Base-by-base conservation (phyloP, 2,113 vertebrate genomes). In the Equus quagga region DNA sequence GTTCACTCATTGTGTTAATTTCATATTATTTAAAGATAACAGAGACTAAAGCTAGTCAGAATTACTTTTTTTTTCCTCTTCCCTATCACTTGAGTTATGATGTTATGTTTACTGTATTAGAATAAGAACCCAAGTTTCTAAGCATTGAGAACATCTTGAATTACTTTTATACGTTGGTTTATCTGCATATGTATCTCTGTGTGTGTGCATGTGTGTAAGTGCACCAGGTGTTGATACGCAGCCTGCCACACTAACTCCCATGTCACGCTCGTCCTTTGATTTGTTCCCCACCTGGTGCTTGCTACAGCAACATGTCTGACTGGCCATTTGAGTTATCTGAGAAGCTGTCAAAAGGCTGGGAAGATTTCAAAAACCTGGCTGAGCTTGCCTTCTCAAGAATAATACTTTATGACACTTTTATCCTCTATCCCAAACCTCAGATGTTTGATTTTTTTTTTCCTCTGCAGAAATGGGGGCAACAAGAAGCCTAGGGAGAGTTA, bases 291-390 rank as follows among this genome's bases (percentile, higher is more conserved):
- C 99, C 98, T 99, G 98, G 98, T 92, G 96, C 97, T 97, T 83
- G 44, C 98, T 95, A 90, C 75, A 97, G 96, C 97, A 98, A 92
- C 97, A 84, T 84, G 98, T 98, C 97, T 98, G 97, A 93, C 96
- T 97, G 86, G 54, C 97, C 98, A 97, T 97, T 96, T 94, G 98
- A 98, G 98, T 98, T 98, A 98, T 98, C 98, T 98, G 98, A 99
- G 98, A 99, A 98, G 97, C 98, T 99, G 99, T 99, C 98, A 99
- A 97, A 98, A 98, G 78, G 67, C 97, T 98, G 97, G 78, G 96
- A 98, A 96, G 97, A 98, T 98, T 98, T 98, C 96, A 98, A 98
- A 99, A 98, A 97, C 86, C 97, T 98, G 97, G 92, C 92, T 5
- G 89, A 97, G 97, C 95, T 97, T 98, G 98, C 93, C 96, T 98